phyloP scores from a whole-genome alignment of 1,140 invertebrate genomes.

The Scaptodrosophila lebanonensis region DNA sequence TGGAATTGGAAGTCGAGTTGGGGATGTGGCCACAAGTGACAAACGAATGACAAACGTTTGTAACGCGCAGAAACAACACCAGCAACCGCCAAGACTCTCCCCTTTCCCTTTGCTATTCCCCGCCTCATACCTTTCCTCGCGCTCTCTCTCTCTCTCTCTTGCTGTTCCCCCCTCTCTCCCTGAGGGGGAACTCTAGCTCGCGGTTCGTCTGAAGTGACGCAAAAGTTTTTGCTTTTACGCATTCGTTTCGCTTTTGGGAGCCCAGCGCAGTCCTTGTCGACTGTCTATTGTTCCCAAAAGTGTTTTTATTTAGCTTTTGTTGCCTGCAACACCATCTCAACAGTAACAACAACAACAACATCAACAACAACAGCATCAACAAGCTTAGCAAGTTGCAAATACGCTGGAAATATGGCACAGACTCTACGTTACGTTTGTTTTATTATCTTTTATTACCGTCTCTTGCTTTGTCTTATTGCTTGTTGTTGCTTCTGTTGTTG shows the following conservation, averaged over 20 bases:
- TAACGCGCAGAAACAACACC: too few species aligned
- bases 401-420: too few species aligned
- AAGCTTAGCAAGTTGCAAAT: too few species aligned
- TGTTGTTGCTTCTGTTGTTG: slow-evolving; percentile 34
- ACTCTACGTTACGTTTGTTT: slow-evolving; percentile 70
- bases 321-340: slow-evolving; percentile 8
- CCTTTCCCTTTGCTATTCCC: too few species aligned
- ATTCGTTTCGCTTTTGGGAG: neutral
- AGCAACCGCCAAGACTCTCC: too few species aligned
- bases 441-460: slow-evolving; percentile 67
- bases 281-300: slow-evolving; percentile 70
- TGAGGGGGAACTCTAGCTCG: too few species aligned
- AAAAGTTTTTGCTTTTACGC: slow-evolving; percentile 36
- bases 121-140: too few species aligned
- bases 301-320: slow-evolving; percentile 65
- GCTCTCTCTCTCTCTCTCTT: too few species aligned
- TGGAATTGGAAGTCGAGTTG: slow-evolving; percentile 8
- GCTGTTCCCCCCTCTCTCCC: too few species aligned
- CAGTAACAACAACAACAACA: slow-evolving; percentile 16
- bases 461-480: slow-evolving; percentile 43
- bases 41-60: slow-evolving; percentile 67
- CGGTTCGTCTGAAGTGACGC: slow-evolving; percentile 29
- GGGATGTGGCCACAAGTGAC: slow-evolving; percentile 57
- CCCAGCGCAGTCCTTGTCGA: slow-evolving; percentile 10
- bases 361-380: too few species aligned